Percentiles rank a stretch among this genome's conserved stretches.
Evolutionary conservation across 2,888 invertebrate genomes (phyloP).

Genomic region (Eupelmus urozonus): DNA sequence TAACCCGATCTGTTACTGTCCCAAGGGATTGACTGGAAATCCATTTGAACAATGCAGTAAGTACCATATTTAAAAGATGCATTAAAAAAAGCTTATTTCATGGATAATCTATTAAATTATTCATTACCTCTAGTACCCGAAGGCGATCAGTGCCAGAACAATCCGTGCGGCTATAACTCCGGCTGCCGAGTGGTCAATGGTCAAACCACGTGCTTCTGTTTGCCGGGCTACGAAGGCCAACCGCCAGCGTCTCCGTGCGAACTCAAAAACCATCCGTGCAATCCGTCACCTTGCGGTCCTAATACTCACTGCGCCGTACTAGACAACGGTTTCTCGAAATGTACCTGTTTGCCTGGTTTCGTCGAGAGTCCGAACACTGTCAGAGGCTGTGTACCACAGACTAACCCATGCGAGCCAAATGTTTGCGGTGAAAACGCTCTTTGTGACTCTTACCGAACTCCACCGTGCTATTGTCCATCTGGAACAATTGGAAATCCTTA

Average conservation of each 20-base stretch:
- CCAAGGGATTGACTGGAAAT: conserved; percentile 93
- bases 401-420: conserved; percentile 90
- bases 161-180: conserved; percentile 90
- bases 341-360: conserved; percentile 90
- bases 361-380: conserved; percentile 93
- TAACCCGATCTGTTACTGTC: conserved; percentile 92
- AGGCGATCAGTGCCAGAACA: conserved; percentile 89
- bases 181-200: conserved; percentile 88
- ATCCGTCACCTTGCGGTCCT: conserved; percentile 91
- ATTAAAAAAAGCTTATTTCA: no score
- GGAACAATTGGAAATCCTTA: conserved; percentile 91
- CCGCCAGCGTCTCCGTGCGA: conserved; percentile 86
- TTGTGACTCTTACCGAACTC: conserved; percentile 87
- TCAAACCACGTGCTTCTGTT: conserved; percentile 90
- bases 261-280: conserved; percentile 88
- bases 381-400: conserved; percentile 88
- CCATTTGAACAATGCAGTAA: conserved; percentile 94
- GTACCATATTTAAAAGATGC: conserved; percentile 75
- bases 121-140: conserved; percentile 86
- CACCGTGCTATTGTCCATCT: conserved; percentile 92
- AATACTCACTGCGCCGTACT: conserved; percentile 90
- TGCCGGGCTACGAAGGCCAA: conserved; percentile 91
- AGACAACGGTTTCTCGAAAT: conserved; percentile 90
- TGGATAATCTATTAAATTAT: background rate
- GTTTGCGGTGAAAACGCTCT: conserved; percentile 88